Conservation (phyloP, 2,797 vertebrate genomes). For the Diglossa cyanea region DNA sequence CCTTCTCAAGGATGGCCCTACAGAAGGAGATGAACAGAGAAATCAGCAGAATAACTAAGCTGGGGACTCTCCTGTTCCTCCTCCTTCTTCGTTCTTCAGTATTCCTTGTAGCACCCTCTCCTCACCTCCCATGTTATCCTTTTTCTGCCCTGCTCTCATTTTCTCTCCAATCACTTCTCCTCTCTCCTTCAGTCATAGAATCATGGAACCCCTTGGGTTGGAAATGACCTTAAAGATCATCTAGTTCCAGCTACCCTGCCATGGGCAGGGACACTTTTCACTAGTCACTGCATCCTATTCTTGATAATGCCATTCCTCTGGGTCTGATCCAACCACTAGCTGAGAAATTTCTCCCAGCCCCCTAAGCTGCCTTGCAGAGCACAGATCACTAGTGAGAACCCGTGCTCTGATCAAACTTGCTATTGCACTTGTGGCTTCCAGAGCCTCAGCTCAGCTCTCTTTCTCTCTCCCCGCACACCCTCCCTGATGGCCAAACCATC, state of each 20-base stretch:
- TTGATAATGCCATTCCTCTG: background rate
- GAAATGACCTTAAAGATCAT: background rate
- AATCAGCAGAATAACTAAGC: background rate
- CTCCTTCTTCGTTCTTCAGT: background rate
- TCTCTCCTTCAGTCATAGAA: background rate
- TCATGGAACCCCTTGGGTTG: background rate
- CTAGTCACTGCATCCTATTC: background rate
- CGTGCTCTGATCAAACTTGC: background rate
- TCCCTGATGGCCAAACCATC: background rate
- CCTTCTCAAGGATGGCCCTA: constrained; percentile 68
- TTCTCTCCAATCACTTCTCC: background rate
- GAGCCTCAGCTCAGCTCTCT: background rate
- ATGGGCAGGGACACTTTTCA: no score
- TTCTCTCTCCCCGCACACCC: background rate
- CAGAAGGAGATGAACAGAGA: background rate
- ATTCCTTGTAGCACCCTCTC: background rate
- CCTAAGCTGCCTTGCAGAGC: background rate
- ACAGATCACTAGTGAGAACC: background rate
- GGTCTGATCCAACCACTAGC: background rate
- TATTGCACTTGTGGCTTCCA: background rate
- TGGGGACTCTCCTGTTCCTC: background rate
- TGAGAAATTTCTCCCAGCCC: background rate
- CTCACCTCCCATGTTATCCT: background rate
- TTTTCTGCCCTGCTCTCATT: background rate
- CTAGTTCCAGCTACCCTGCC: background rate